A percentile compares a stretch with the other conserved stretches of the same genome.
Conservation (phyloP, 2,797 vertebrate species). For the Delichon dasypus region DNA sequence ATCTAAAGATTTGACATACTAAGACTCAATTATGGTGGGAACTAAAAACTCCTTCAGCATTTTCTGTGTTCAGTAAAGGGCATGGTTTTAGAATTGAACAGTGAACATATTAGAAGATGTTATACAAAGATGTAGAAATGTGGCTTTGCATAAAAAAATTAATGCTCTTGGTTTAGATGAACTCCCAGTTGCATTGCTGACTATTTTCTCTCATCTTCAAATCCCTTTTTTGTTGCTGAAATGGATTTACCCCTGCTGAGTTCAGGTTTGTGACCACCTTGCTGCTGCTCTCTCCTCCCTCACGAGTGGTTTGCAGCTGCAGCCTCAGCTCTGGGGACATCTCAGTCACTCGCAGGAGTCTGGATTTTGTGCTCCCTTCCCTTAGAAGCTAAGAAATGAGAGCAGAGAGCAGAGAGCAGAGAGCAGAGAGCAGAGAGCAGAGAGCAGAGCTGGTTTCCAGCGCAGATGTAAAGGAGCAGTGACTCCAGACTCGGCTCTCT, state of each 20-base stretch:
- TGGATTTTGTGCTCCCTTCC: neutral
- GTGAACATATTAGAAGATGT: neutral
- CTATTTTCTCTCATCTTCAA: slow-evolving; percentile 18
- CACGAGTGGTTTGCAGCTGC: fast-evolving
- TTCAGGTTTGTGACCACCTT: neutral
- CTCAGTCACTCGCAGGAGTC: neutral
- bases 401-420: neutral
- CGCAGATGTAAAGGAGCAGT: fast-evolving
- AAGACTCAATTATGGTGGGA: neutral
- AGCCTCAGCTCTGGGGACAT: neutral
- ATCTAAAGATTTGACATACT: slow-evolving; percentile 49
- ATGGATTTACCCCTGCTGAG: neutral
- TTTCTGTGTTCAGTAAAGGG: neutral
- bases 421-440: neutral
- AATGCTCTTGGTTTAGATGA: neutral
- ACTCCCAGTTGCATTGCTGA: neutral
- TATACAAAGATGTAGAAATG: neutral
- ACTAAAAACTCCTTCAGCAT: neutral
- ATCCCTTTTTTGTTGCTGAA: neutral
- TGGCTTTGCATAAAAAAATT: neutral
- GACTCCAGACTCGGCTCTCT: neutral
- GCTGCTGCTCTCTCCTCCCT: neutral
- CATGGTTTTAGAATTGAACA: neutral
- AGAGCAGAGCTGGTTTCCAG: neutral
- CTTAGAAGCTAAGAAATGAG: neutral